Evolutionary conservation across 2,888 invertebrate genomes (phyloP).

Genomic region (Melipona beecheii): DNA sequence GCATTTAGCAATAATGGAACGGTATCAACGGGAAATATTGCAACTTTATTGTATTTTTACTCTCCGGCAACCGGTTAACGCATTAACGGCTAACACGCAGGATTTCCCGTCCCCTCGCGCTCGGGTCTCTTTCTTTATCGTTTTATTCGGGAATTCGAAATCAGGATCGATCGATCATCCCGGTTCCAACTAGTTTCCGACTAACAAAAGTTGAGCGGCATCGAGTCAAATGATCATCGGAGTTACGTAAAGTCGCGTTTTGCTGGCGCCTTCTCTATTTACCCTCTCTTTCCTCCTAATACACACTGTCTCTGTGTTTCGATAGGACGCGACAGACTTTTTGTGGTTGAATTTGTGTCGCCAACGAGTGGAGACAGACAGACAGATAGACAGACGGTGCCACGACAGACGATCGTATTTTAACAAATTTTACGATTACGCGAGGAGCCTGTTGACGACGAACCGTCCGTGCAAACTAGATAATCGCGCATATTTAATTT

Average conservation of each 20-base stretch:
- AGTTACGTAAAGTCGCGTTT: constrained; percentile 78
- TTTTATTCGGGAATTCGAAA: neutral
- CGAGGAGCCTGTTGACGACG: constrained; percentile 6
- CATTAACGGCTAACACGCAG: too few relatives aligned
- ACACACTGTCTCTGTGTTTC: constrained; percentile 21
- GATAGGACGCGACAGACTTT: constrained; percentile 66
- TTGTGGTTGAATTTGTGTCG: constrained; percentile 58
- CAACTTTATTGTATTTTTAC: neutral
- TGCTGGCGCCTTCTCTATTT: constrained; percentile 73
- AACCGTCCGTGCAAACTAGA: neutral
- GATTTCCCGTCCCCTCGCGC: neutral
- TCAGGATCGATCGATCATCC: neutral
- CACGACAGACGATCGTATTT: constrained; percentile 9
- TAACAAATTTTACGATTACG: constrained; percentile 27
- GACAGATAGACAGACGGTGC: constrained; percentile 8
- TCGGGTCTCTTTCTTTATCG: neutral
- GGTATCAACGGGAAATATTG: neutral
- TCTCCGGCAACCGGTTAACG: neutral
- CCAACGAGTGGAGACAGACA: constrained; percentile 27
- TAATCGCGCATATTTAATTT: neutral
- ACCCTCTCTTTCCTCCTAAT: constrained; percentile 26
- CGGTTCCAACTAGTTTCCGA: constrained; percentile 16
- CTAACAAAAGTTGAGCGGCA: constrained; percentile 49
- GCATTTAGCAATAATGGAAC: neutral
- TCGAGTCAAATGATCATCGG: constrained; percentile 74